These are phyloP conservation scores for Lampris incognitus DNA, from an alignment of 2,113 vertebrate genomes.

Conservation along the genomic window DNA sequence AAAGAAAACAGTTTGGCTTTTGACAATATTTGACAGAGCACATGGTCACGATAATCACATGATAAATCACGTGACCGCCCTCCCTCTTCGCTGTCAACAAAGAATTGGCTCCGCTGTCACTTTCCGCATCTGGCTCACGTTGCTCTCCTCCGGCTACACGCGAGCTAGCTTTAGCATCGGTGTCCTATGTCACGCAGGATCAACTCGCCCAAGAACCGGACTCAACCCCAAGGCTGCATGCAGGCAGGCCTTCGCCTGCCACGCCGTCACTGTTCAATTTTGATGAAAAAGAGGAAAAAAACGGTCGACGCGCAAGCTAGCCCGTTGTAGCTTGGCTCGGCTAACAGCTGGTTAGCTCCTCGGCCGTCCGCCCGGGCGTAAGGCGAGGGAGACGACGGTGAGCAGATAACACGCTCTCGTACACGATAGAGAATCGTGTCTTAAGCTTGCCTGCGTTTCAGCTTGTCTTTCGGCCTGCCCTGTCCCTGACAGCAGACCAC, in stretches of 20 bases:
- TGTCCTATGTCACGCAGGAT: background rate
- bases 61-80: background rate
- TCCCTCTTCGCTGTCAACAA: too few relatives aligned
- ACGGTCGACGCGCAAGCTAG: constrained; percentile 8
- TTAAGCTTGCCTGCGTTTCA: too few relatives aligned
- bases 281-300: background rate
- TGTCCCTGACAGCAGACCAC: background rate
- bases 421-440: too few relatives aligned
- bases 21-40: background rate
- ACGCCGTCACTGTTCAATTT: background rate
- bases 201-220: background rate
- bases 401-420: background rate
- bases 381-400: constrained; percentile 42
- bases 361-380: background rate
- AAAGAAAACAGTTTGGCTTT: too few relatives aligned
- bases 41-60: constrained; percentile 28
- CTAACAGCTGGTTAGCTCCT: constrained; percentile 37
- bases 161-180: constrained; percentile 11
- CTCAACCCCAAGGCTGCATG: background rate
- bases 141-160: background rate
- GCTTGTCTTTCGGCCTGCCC: background rate
- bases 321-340: constrained; percentile 10
- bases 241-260: too few relatives aligned
- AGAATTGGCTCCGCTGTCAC: background rate
- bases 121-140: constrained; percentile 21